Evolutionary conservation across 2,113 vertebrate genomes (phyloP), one percentile per base, ranked within the genome.

Genomic region (Aptenodytes patagonicus): DNA sequence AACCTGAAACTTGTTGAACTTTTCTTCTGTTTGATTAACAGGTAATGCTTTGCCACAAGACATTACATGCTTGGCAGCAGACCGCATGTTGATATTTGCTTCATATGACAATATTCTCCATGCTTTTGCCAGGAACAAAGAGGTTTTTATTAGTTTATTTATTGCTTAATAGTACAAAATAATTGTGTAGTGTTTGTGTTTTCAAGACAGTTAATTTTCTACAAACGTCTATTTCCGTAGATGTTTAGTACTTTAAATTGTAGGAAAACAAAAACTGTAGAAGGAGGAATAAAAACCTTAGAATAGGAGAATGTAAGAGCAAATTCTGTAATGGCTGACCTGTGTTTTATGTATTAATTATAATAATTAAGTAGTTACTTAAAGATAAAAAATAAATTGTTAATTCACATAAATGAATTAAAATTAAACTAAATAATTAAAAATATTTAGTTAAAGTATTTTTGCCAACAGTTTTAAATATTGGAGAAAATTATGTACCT

Each of bases 21-120:
- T 89, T 58, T 42, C 66, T 79, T 96, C 11, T 93, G 47, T 94
- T 97, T 92, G 31, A 51, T 87, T 72, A 84, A 85, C 80, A 99
- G 99, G 99, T 98, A 99, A 99, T 97, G 98, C 98, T 85, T 98
- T 99, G 51, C 96, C 98, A 29, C 98, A 99, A 84, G 99, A 99
- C 92, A 99, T 99, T 96, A 97, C 97, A 21, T 99, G 98, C 89
- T 85, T 99, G 97, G 99, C 99, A 46, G 99, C 99, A 24, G 99
- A 99, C 97, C 97, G 98, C 93, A 99, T 99, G 98, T 93, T 99
- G 96, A 98, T 99, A 44, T 99, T 99, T 94, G 99, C 98, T 15
- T 98, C 99, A 2, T 96, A 98, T 0, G 98, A 99, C 20, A 98
- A 96, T 71, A 40, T 98, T 68, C 97, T 99, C 75, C 98, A 98